Conservation (phyloP, 2,797 vertebrate species). For the Syngnathus rostellatus region DNA sequence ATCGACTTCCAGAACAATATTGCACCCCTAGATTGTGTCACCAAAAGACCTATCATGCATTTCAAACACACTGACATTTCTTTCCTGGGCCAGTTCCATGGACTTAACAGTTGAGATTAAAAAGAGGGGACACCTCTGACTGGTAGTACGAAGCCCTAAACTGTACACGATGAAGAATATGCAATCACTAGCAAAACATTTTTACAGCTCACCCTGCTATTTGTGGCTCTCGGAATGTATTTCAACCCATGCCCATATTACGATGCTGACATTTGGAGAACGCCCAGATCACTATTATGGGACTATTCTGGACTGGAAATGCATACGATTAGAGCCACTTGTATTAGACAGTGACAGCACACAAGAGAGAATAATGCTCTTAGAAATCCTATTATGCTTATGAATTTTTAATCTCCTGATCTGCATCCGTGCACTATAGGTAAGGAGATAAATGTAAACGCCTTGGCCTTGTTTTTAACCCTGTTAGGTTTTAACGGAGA, state of each 20-base stretch:
- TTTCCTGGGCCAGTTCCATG: neutral
- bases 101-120: neutral
- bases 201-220: conserved; percentile 64
- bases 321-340: conserved; percentile 47
- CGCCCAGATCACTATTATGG: conserved; percentile 41
- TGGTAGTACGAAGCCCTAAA: neutral
- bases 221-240: conserved; percentile 70
- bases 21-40: neutral
- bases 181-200: conserved; percentile 46
- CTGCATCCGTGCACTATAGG: conserved; percentile 48
- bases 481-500: conserved; percentile 41
- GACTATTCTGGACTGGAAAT: conserved; percentile 31
- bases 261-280: conserved; percentile 56
- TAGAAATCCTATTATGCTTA: conserved; percentile 67
- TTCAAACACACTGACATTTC: neutral
- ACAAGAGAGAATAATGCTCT: conserved; percentile 62
- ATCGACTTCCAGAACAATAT: neutral
- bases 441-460: conserved; percentile 49
- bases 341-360: conserved; percentile 50
- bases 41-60: too few species aligned
- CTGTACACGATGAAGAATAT: conserved; percentile 25
- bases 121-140: neutral
- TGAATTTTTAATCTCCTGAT: conserved; percentile 64
- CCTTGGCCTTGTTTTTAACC: conserved; percentile 13
- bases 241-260: conserved; percentile 54